phyloP scores from a whole-genome alignment of 2,113 vertebrate genomes.

The Nannobrachium achirus region DNA sequence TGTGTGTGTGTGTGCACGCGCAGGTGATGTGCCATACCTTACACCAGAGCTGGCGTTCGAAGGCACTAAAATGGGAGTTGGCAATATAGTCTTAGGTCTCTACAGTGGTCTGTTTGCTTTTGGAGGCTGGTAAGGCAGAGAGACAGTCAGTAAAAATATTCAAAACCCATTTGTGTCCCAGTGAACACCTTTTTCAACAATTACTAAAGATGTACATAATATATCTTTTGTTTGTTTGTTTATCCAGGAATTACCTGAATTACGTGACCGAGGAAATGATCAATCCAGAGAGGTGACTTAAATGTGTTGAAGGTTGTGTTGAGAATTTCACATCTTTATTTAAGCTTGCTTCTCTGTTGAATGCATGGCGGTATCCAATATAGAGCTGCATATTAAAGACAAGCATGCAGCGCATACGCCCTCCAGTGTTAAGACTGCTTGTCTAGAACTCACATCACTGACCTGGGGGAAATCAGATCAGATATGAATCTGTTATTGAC shows the following conservation, averaged over 20 bases:
- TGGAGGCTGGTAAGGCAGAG: constrained; percentile 76
- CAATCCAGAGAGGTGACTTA: constrained; percentile 79
- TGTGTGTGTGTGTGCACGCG: constrained; percentile 12
- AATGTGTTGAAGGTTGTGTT: constrained; percentile 57
- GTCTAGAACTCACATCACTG: too few species aligned
- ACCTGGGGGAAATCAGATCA: too few species aligned
- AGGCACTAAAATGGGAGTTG: constrained; percentile 73
- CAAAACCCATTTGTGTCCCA: neutral
- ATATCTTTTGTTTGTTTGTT: neutral
- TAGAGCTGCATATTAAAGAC: neutral
- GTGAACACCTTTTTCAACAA: too few species aligned
- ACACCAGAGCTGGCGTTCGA: constrained; percentile 70
- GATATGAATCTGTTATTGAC: neutral
- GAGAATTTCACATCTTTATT: constrained; percentile 19
- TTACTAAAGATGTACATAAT: neutral
- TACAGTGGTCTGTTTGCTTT: constrained; percentile 81
- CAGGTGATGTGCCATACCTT: constrained; percentile 76
- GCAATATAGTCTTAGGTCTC: constrained; percentile 76
- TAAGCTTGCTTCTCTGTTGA: constrained; percentile 22
- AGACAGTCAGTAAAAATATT: neutral
- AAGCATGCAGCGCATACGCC: neutral
- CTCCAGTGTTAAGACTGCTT: constrained; percentile 7
- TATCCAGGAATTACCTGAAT: constrained; percentile 78
- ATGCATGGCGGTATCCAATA: constrained; percentile 14
- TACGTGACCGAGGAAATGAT: constrained; percentile 82